These are phyloP conservation scores for Heliopora coerulea DNA, from an alignment of 92 coral and sea anemone species.

Conservation along the genomic window DNA sequence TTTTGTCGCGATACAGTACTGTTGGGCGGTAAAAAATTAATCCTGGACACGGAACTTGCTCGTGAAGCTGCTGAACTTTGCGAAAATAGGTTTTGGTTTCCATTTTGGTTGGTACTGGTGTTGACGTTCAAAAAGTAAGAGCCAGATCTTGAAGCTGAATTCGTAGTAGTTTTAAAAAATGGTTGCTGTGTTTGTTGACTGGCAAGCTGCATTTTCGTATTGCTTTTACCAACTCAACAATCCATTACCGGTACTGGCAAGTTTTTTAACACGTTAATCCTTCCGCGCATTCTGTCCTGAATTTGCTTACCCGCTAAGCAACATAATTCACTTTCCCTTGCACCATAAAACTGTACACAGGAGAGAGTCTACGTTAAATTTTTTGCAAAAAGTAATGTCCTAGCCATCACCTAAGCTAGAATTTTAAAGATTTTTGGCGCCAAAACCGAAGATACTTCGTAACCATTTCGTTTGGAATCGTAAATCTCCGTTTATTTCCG, in stretches of 20 bases:
- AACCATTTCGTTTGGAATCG: not conserved
- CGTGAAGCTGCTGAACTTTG: slow-evolving; percentile 27
- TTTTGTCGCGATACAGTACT: slow-evolving; percentile 76
- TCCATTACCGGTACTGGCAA: slow-evolving; percentile 1
- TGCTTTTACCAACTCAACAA: too few species aligned
- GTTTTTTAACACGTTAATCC: not conserved
- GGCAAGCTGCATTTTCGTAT: slow-evolving; percentile 14
- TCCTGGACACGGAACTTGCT: slow-evolving; percentile 9
- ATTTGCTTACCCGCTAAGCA: too few species aligned
- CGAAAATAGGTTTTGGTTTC: slow-evolving; percentile 17
- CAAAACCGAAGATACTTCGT: slow-evolving; percentile 27
- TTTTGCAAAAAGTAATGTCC: not conserved
- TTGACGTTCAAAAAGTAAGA: slow-evolving; percentile 77
- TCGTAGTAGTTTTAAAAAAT: slow-evolving; percentile 82
- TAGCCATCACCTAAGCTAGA: not conserved
- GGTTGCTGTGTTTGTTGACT: slow-evolving; percentile 81
- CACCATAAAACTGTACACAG: too few species aligned
- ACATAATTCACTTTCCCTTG: too few species aligned
- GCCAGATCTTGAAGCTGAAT: slow-evolving; percentile 55
- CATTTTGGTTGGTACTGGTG: slow-evolving; percentile 47
- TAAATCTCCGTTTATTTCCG: not conserved
- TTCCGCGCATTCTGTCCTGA: too few species aligned
- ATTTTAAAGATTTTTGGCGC: slow-evolving; percentile 30
- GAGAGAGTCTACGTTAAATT: not conserved
- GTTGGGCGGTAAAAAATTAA: slow-evolving; percentile 62